phyloP scores from a whole-genome alignment of 2,888 invertebrate genomes.

The Athrips mouffetella region DNA sequence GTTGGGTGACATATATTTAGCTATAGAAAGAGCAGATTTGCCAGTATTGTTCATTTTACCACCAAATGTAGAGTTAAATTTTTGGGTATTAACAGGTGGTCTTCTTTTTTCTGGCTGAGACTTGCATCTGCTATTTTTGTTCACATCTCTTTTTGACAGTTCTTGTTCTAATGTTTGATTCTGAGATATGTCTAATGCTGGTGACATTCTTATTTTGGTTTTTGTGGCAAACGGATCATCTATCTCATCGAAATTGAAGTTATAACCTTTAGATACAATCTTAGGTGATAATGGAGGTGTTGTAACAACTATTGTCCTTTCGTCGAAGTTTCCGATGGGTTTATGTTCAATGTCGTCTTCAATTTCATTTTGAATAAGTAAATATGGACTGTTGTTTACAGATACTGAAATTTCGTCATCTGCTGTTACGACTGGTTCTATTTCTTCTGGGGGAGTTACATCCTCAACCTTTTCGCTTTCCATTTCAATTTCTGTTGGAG shows the following conservation, averaged over 20 bases:
- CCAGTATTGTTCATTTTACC: constrained; percentile 11
- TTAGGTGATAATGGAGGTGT: constrained; percentile 50
- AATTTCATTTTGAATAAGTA: constrained; percentile 40
- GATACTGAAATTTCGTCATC: constrained; percentile 48
- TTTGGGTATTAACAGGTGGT: constrained; percentile 33
- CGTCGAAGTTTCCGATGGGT: constrained; percentile 47
- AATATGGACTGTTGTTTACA: constrained; percentile 52
- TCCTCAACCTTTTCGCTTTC: not conserved
- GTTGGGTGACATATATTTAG: no score
- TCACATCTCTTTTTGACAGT: constrained; percentile 27
- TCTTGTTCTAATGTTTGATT: constrained; percentile 21
- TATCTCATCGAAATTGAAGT: constrained; percentile 63
- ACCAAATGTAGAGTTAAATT: constrained; percentile 39
- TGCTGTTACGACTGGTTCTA: not conserved
- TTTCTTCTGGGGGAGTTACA: not conserved
- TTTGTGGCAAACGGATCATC: constrained; percentile 64
- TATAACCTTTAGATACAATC: constrained; percentile 57
- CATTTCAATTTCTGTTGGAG: not conserved
- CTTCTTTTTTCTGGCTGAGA: constrained; percentile 45
- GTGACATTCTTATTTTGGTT: constrained; percentile 54
- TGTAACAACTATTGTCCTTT: constrained; percentile 52
- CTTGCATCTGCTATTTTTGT: constrained; percentile 41
- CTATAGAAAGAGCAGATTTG: not conserved
- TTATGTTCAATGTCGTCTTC: constrained; percentile 22
- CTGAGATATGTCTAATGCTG: constrained; percentile 34